Conservation (phyloP, 2,888 invertebrate species). For the Sericinus montela region DNA sequence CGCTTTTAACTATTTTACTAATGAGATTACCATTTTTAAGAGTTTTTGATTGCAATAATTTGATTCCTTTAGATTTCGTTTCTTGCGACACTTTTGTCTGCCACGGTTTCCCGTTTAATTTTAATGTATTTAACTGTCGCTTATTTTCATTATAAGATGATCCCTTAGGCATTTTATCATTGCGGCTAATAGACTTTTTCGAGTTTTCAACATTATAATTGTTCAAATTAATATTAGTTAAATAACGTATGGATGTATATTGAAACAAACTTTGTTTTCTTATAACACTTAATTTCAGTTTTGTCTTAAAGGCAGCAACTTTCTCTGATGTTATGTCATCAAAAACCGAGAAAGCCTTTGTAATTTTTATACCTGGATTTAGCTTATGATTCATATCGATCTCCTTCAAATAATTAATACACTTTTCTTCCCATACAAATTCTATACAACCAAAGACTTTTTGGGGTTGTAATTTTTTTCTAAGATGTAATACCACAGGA, state of each 20-base stretch:
- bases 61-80: slow-evolving; percentile 8
- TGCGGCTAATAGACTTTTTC: slow-evolving; percentile 6
- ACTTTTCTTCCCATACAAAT: slow-evolving; percentile 49
- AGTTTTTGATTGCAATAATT: neutral
- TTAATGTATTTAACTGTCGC: neutral
- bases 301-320: slow-evolving; percentile 45
- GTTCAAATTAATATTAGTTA: neutral
- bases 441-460: slow-evolving; percentile 42
- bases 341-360: slow-evolving; percentile 43
- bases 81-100: neutral
- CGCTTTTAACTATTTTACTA: slow-evolving; percentile 4
- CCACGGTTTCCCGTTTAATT: neutral
- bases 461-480: slow-evolving; percentile 34
- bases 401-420: slow-evolving; percentile 43
- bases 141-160: neutral
- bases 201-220: slow-evolving; percentile 4
- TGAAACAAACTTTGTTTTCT: neutral
- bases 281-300: slow-evolving; percentile 39
- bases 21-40: neutral
- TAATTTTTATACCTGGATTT: slow-evolving; percentile 29
- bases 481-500: slow-evolving; percentile 51
- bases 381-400: slow-evolving; percentile 25
- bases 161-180: neutral
- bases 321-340: slow-evolving; percentile 31
- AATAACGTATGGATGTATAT: neutral